Evolutionary conservation across 2,888 invertebrate genomes (phyloP).

Genomic region (Pelosia muscerda): DNA sequence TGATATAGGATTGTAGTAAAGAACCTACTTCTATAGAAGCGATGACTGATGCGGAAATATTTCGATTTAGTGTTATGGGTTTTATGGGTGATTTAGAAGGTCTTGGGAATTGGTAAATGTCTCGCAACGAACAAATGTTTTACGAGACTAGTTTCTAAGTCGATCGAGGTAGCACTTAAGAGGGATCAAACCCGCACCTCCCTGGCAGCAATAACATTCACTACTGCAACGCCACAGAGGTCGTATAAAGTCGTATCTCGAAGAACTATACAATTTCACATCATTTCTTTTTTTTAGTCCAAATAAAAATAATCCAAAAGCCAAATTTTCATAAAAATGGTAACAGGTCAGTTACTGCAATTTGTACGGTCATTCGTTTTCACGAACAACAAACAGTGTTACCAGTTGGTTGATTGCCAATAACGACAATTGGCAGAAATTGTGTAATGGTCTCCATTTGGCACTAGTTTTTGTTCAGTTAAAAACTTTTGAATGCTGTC

Average conservation of each 20-base stretch:
- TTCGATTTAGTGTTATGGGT: not conserved
- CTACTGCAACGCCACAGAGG: no score
- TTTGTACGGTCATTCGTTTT: not conserved
- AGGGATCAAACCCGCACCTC: no score
- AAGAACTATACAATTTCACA: no score
- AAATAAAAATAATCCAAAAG: not conserved
- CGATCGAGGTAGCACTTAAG: not conserved
- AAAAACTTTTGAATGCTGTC: not conserved
- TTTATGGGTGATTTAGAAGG: not conserved
- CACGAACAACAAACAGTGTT: not conserved
- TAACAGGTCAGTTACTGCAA: not conserved
- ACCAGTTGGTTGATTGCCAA: not conserved
- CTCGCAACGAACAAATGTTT: not conserved
- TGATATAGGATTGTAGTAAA: slow-evolving; percentile 23
- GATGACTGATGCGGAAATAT: not conserved
- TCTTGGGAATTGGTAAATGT: not conserved
- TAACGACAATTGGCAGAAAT: not conserved
- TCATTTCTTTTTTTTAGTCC: no score
- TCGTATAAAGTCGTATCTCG: no score
- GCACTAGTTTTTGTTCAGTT: not conserved
- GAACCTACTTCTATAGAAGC: not conserved
- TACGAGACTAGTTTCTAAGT: not conserved
- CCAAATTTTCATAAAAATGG: not conserved
- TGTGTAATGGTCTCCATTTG: not conserved
- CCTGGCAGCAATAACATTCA: no score